Percentiles rank a stretch among this genome's conserved stretches.
Evolutionary conservation across 2,888 invertebrate species (phyloP).

Genomic region (Panopea generosa): DNA sequence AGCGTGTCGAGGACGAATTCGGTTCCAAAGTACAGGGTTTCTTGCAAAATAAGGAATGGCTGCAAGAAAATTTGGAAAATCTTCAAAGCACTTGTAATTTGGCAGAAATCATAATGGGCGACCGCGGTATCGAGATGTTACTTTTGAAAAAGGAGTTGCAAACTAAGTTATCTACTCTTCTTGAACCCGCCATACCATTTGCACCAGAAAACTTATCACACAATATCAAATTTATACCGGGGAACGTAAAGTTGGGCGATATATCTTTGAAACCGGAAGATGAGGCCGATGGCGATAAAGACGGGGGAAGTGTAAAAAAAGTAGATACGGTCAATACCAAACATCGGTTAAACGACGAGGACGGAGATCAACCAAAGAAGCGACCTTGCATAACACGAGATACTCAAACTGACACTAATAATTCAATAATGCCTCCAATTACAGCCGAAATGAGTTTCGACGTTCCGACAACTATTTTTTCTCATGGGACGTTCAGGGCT

Average conservation of each 20-base stretch:
- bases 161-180: conserved; percentile 78
- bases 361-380: conserved; percentile 33
- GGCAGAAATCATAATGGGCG: conserved; percentile 82
- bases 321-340: conserved; percentile 4
- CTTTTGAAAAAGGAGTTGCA: conserved; percentile 83
- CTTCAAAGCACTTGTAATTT: conserved; percentile 80
- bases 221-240: conserved; percentile 79
- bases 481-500: conserved; percentile 17
- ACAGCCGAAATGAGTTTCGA: conserved; percentile 46
- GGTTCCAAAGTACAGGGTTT: conserved; percentile 78
- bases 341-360: conserved; percentile 32
- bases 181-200: conserved; percentile 71
- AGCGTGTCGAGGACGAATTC: conserved; percentile 78
- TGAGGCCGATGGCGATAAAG: conserved; percentile 29
- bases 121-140: conserved; percentile 83
- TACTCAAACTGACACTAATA: conserved; percentile 42
- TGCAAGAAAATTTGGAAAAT: conserved; percentile 79
- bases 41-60: conserved; percentile 77
- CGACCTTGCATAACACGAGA: conserved; percentile 48
- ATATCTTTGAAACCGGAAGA: conserved; percentile 47
- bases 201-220: conserved; percentile 71
- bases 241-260: conserved; percentile 78
- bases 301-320: conserved; percentile 19
- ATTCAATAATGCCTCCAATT: conserved; percentile 8
- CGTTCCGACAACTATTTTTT: conserved; percentile 37